Percentiles rank a stretch among this genome's conserved stretches.
phyloP scores from a whole-genome alignment of 1,140 invertebrate species.

The Melanaphis sacchari region DNA sequence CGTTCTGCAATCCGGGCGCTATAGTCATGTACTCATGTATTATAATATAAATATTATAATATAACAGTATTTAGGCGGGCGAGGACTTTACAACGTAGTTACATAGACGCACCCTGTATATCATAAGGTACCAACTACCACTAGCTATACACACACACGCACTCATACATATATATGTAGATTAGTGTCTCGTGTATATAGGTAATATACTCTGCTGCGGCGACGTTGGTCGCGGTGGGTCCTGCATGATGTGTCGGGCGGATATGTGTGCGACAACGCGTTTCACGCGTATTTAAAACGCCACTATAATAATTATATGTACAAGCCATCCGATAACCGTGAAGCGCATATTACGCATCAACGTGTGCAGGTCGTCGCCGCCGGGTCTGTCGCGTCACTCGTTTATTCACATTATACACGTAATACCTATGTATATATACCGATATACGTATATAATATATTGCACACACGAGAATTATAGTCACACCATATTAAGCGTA shows the following conservation, averaged over 20 bases:
- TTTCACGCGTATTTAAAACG: slow-evolving; percentile 55
- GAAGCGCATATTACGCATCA: slow-evolving; percentile 56
- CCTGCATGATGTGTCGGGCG: not conserved
- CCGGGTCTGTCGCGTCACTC: slow-evolving; percentile 30
- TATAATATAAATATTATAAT: no score
- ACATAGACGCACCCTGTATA: no score
- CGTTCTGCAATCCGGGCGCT: no score
- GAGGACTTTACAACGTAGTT: no score
- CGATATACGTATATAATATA: not conserved
- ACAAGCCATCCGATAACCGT: slow-evolving; percentile 54
- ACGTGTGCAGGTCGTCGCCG: slow-evolving; percentile 35
- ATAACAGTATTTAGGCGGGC: not conserved
- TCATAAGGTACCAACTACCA: not conserved
- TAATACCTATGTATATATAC: not conserved
- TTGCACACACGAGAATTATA: not conserved
- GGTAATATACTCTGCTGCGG: not conserved
- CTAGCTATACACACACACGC: not conserved
- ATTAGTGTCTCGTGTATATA: not conserved
- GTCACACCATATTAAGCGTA: not conserved
- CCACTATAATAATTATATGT: not conserved
- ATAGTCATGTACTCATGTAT: no score
- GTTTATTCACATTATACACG: not conserved
- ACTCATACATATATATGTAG: not conserved
- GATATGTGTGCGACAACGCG: slow-evolving; percentile 50
- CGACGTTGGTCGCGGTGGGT: slow-evolving; percentile 7